Evolutionary conservation across 2,113 vertebrate genomes (phyloP).

Genomic region (Hydropotes inermis): DNA sequence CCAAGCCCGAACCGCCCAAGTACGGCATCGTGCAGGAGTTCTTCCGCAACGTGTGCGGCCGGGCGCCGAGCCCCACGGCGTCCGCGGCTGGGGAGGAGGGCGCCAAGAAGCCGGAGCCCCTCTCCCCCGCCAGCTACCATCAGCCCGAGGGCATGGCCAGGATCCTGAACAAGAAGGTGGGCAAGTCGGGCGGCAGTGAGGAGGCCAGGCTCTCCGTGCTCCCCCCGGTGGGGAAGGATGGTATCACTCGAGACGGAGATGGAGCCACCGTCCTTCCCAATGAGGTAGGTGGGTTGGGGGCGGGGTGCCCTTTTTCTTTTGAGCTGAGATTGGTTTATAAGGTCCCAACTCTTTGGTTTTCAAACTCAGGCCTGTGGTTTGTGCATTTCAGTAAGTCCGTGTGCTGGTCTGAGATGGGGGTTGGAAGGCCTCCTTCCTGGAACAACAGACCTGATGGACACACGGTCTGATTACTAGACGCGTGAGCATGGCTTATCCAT

Average conservation of each 20-base stretch:
- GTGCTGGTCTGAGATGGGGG: background rate
- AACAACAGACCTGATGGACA: background rate
- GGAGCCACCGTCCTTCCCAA: conserved; percentile 71
- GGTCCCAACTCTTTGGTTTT: background rate
- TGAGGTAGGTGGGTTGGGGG: conserved; percentile 84
- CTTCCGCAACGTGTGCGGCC: conserved; percentile 90
- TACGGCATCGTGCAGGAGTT: conserved; percentile 94
- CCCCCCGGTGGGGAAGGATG: conserved; percentile 78
- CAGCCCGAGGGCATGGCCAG: conserved; percentile 85
- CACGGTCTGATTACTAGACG: background rate
- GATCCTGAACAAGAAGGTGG: conserved; percentile 91
- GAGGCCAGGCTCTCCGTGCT: conserved; percentile 79
- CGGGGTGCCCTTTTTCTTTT: background rate
- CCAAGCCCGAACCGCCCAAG: conserved; percentile 85
- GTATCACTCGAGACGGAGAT: conserved; percentile 77
- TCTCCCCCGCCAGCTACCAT: conserved; percentile 76
- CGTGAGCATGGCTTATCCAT: background rate
- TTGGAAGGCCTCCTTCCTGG: background rate
- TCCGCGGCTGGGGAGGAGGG: conserved; percentile 80
- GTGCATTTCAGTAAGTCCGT: background rate
- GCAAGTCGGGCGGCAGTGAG: conserved; percentile 86
- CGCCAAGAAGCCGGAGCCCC: conserved; percentile 82
- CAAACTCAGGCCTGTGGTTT: background rate
- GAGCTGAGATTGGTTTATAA: background rate
- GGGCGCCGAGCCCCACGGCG: conserved; percentile 80